phyloP scores from a whole-genome alignment of 2,797 vertebrate genomes.

The Benthosema pterotum region DNA sequence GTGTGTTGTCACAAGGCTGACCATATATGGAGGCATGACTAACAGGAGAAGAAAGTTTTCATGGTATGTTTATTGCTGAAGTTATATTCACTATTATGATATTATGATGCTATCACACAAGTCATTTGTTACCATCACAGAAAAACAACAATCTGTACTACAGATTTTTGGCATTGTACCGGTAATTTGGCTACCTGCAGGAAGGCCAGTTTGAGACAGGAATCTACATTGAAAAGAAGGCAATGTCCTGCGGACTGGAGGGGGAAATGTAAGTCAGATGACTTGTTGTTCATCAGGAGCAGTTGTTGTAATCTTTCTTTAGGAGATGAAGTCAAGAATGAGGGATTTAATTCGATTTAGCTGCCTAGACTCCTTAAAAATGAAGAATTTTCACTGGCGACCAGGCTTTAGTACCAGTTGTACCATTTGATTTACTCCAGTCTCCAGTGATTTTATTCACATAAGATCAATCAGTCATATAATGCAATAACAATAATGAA shows the following conservation, averaged over 20 bases:
- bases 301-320: constrained; percentile 23
- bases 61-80: too few species aligned
- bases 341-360: constrained; percentile 56
- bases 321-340: constrained; percentile 9
- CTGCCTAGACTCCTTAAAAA: constrained; percentile 13
- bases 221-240: constrained; percentile 33
- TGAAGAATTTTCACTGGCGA: neutral
- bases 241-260: constrained; percentile 1
- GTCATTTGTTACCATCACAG: neutral
- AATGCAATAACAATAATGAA: too few species aligned
- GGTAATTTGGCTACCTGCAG: neutral
- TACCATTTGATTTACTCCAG: too few species aligned
- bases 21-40: too few species aligned
- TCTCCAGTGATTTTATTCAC: too few species aligned
- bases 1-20: too few species aligned
- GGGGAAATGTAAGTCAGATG: constrained; percentile 75
- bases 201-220: constrained; percentile 2
- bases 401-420: neutral
- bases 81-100: too few species aligned
- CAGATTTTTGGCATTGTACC: neutral
- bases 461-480: neutral
- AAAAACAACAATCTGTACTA: too few species aligned
- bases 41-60: too few species aligned
- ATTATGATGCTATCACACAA: too few species aligned
- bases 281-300: constrained; percentile 27